phyloP scores from a whole-genome alignment of 2,113 vertebrate species.

The Megaceryle maxima region DNA sequence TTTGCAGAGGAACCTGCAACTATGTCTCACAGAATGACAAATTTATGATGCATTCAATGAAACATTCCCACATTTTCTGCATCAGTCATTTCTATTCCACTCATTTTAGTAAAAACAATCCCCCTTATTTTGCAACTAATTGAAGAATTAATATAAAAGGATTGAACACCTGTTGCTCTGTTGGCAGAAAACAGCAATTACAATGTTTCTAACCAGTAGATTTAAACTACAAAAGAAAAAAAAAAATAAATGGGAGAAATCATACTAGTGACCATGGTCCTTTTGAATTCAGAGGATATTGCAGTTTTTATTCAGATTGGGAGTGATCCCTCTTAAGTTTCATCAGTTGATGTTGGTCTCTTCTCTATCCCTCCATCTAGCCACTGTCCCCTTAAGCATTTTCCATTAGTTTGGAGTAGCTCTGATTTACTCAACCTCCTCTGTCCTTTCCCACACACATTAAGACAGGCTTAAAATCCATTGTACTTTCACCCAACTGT shows the following conservation, averaged over 20 bases:
- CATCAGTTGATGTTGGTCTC: not conserved
- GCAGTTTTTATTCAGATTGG: not conserved
- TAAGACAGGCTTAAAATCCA: not conserved
- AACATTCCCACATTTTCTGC: constrained; percentile 50
- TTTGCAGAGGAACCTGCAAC: constrained; percentile 17
- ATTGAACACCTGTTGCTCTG: constrained; percentile 56
- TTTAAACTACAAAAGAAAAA: constrained; percentile 1
- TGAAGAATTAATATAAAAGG: constrained; percentile 61
- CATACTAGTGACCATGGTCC: not conserved
- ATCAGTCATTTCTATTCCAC: constrained; percentile 43
- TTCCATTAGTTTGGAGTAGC: not conserved
- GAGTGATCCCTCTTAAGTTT: not conserved
- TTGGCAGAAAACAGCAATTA: constrained; percentile 50
- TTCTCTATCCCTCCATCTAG: not conserved
- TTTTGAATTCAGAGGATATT: not conserved
- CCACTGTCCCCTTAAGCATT: not conserved
- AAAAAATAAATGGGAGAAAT: not conserved
- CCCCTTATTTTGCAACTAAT: constrained; percentile 44
- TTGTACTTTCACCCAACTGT: not conserved
- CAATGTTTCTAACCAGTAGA: not conserved
- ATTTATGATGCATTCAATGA: constrained; percentile 6
- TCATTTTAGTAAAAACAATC: constrained; percentile 51
- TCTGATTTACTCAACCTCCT: not conserved
- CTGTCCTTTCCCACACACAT: not conserved
- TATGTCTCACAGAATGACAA: constrained; percentile 17